Conservation (phyloP, 2,113 vertebrate genomes). For the Toxotes jaculatrix region DNA sequence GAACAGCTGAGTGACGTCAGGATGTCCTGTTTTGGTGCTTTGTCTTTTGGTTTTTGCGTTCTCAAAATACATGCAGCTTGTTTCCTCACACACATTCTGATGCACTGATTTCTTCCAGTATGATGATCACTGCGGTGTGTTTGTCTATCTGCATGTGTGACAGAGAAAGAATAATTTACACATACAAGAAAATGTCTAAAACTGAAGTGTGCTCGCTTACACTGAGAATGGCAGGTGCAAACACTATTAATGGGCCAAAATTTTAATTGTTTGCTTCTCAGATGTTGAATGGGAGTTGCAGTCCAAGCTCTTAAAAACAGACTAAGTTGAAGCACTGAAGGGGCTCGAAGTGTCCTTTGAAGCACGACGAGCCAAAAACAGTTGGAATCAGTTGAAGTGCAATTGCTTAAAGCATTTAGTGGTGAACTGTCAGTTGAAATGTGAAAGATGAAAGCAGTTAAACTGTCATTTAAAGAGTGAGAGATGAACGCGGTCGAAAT, state of each 20-base stretch:
- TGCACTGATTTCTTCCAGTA: constrained; percentile 1
- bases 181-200: neutral
- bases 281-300: neutral
- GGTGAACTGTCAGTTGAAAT: neutral
- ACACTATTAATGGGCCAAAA: neutral
- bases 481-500: constrained; percentile 21
- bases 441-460: neutral
- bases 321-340: constrained; percentile 6
- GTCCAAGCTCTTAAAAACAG: neutral
- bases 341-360: constrained; percentile 10
- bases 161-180: neutral
- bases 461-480: neutral
- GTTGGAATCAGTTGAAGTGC: neutral
- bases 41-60: neutral
- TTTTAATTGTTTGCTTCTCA: neutral
- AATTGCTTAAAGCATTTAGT: neutral
- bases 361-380: neutral
- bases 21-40: neutral
- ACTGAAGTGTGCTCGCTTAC: neutral
- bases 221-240: neutral
- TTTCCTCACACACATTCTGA: neutral
- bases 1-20: constrained; percentile 9
- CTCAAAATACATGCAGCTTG: constrained; percentile 6
- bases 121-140: neutral
- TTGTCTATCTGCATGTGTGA: neutral